Evolutionary conservation across 2,888 invertebrate species (phyloP), one percentile per base, ranked within the genome.

Genomic region (Chamaedrilus cognettii): DNA sequence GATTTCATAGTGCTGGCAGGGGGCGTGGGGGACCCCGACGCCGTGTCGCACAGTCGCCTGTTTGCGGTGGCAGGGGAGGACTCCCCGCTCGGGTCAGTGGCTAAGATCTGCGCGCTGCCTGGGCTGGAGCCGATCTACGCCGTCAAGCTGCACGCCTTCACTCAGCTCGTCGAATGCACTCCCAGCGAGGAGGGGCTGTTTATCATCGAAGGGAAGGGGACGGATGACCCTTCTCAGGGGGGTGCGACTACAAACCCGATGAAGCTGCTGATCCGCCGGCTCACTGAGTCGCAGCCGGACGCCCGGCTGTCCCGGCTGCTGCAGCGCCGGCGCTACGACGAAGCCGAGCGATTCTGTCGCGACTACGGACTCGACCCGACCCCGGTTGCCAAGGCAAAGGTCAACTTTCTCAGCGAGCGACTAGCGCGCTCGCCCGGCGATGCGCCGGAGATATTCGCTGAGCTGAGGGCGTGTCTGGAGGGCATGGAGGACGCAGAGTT

Each of bases 281-380:
- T 81, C 63, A 77, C 75, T 42, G 81, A 81, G 69, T 77, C 79
- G 19, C 72, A 77, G 61, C 80, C 80, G 31, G 77, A 79, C 70
- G 78, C n/a, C 62, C 77, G 80, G 51, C 70, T 81, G 58, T 72
- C 74, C 64, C 71, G 79, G 57, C 72, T 80, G 19, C 67, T 81
- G 33, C 75, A 78, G 67, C 80, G 78, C 72, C 77, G 77, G 63
- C 73, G 75, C 35, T 81, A 80, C 77, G 79, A 77, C 57, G 79
- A 80, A 67, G 81, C 81, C 23, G 76, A 77, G 61, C 65, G 73
- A 31, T 80, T 81, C 75, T 79, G 79, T 26, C 75, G 74, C 56
- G 65, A 75, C 33, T 80, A 76, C 60, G 72, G 73, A 23, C 70
- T 80, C 15, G 78, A 80, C 68, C 73, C 55, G 23, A 73, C 80